Evolutionary conservation across 1,140 invertebrate species (phyloP), one percentile per base, ranked within the genome.

Genomic region (Calephelis nemesis): DNA sequence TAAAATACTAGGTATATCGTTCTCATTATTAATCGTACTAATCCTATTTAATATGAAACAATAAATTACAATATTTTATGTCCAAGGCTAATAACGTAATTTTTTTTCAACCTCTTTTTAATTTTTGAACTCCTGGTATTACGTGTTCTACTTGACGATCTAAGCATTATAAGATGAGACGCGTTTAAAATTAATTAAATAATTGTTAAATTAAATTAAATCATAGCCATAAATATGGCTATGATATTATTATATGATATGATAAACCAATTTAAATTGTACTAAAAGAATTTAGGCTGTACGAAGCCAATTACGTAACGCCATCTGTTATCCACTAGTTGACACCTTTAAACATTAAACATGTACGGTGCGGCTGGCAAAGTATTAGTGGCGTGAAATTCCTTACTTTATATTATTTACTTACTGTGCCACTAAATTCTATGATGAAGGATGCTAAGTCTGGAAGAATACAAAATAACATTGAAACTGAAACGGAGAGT

Each of bases 141-240:
- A 67, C 81, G 82, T 89, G 88, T 89, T 91, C 88, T 88, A 91
- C 81, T 89, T 91, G 85, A 91, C 85, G 88, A 84, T 85, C 81
- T 81, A 71, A 83, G 75, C 77, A 64, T 64, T 80, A 40, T 10
- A 50, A 64, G 78, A 72, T 77, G 67, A 76, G 75, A 82, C 77
- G 70, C 71, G 63, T 58, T 72, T 70, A 70, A 63, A 73, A 76
- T 58, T n/a, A 67, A 64, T 63, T 67, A 15, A 50, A n/a, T 12
- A 4, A 64, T 4, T 30, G 19, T 63, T 5, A 12, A 64, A 54
- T 15, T 54, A 30, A 42, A 39, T 10, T 47, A 48, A 50, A 62
- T 62, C 10, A 39, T 49, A 39, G 6, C 7, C 5, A 19, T 19
- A 19, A n/a, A 19, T 19, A 19, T 19, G 15, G 15, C 15, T 19